These are phyloP conservation scores for Noctua fimbriata DNA, from an alignment of 2,888 invertebrate genomes.

Conservation along the genomic window DNA sequence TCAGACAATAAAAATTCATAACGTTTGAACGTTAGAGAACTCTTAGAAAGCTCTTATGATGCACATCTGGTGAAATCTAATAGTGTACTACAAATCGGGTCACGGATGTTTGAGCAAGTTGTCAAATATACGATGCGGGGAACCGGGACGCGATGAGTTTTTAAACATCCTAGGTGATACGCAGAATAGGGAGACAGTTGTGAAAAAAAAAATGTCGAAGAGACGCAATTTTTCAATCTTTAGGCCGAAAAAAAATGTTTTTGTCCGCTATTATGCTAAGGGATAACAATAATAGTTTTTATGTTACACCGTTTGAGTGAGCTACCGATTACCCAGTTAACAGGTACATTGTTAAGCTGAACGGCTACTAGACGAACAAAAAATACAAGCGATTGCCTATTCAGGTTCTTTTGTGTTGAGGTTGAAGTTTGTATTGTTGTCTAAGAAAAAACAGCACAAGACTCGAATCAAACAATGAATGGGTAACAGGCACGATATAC, in stretches of 20 bases:
- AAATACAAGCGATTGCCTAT: constrained; percentile 56
- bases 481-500: constrained; percentile 29
- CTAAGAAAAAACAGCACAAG: constrained; percentile 47
- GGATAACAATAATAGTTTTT: constrained; percentile 52
- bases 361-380: constrained; percentile 53
- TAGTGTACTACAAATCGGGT: constrained; percentile 55
- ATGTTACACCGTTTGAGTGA: constrained; percentile 39
- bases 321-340: constrained; percentile 62
- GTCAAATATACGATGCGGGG: constrained; percentile 70
- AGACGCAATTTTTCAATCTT: neutral
- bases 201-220: constrained; percentile 1
- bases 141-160: constrained; percentile 40
- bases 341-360: constrained; percentile 64
- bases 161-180: neutral
- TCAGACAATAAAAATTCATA: constrained; percentile 83
- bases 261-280: constrained; percentile 17
- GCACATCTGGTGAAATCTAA: constrained; percentile 79
- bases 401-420: constrained; percentile 52
- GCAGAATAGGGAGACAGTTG: accelerated
- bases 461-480: constrained; percentile 49
- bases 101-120: constrained; percentile 62
- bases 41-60: constrained; percentile 77
- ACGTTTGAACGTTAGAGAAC: constrained; percentile 79
- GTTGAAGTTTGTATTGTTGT: constrained; percentile 59
- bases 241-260: constrained; percentile 9